phyloP scores from a whole-genome alignment of 2,113 vertebrate species.

The Murina feae region DNA sequence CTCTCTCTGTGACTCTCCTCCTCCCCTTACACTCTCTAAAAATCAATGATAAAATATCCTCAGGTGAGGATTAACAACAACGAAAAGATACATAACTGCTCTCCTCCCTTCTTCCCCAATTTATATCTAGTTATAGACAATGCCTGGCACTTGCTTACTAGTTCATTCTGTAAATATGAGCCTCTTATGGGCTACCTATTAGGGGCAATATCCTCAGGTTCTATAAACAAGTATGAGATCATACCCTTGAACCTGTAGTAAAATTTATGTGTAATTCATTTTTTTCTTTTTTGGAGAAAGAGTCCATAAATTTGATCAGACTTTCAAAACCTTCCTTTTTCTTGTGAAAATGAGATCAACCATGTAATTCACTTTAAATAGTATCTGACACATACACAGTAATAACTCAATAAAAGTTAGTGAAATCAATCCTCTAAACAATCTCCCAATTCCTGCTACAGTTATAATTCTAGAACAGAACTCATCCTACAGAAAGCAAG shows the following conservation, averaged over 20 bases:
- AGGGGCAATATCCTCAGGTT: neutral
- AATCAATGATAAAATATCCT: too few relatives aligned
- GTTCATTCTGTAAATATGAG: neutral
- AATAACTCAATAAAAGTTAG: neutral
- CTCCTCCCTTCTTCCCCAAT: neutral
- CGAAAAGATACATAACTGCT: neutral
- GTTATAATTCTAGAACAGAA: neutral
- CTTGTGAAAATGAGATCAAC: neutral
- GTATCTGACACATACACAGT: neutral
- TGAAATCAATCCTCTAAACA: neutral
- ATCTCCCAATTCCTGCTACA: neutral
- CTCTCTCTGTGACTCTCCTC: too few relatives aligned
- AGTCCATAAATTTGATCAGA: neutral
- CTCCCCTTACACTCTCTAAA: too few relatives aligned
- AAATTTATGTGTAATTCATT: neutral
- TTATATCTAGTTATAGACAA: neutral
- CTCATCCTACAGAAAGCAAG: neutral
- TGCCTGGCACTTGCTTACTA: neutral
- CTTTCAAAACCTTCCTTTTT: neutral
- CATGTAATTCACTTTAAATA: neutral
- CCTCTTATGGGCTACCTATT: neutral
- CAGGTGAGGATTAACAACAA: too few relatives aligned
- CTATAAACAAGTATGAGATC: neutral
- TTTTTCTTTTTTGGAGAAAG: neutral
- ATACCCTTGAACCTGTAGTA: neutral